Conservation (phyloP, 2,113 vertebrate species). For the Semnornis frantzii region DNA sequence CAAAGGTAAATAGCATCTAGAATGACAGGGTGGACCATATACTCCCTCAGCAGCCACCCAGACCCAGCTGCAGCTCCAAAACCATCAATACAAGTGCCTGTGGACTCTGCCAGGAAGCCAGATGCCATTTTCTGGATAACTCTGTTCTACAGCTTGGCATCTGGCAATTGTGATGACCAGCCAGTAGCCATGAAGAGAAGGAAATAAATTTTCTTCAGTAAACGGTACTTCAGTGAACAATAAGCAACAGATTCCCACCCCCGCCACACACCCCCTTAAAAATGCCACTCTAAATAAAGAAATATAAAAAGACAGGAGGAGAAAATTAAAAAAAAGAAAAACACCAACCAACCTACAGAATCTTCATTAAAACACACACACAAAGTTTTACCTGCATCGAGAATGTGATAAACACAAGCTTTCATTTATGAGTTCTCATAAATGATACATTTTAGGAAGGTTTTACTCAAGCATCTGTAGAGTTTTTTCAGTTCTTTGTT, state of each 20-base stretch:
- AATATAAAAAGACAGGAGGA: background rate
- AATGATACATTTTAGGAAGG: slow-evolving; percentile 29
- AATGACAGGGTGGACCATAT: slow-evolving; percentile 17
- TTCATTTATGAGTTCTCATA: slow-evolving; percentile 33
- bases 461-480: slow-evolving; percentile 44
- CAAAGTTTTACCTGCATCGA: background rate
- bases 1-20: slow-evolving; percentile 57
- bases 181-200: slow-evolving; percentile 21
- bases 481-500: slow-evolving; percentile 40
- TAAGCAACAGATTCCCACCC: background rate
- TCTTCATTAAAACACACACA: background rate
- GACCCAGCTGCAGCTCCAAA: slow-evolving; percentile 48
- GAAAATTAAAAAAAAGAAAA: background rate
- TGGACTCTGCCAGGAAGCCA: slow-evolving; percentile 47
- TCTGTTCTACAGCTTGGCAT: slow-evolving; percentile 28
- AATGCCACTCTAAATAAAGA: background rate
- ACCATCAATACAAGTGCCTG: background rate
- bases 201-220: slow-evolving; percentile 30
- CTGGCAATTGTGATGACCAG: slow-evolving; percentile 42
- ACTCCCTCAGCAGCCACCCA: slow-evolving; percentile 15
- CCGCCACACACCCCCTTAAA: background rate
- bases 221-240: slow-evolving; percentile 1
- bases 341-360: background rate
- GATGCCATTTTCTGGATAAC: slow-evolving; percentile 54
- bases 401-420: background rate